Percentiles rank a stretch among this genome's conserved stretches.
Conservation (phyloP, 2,888 invertebrate genomes). For the Iselma pallidipennis region DNA sequence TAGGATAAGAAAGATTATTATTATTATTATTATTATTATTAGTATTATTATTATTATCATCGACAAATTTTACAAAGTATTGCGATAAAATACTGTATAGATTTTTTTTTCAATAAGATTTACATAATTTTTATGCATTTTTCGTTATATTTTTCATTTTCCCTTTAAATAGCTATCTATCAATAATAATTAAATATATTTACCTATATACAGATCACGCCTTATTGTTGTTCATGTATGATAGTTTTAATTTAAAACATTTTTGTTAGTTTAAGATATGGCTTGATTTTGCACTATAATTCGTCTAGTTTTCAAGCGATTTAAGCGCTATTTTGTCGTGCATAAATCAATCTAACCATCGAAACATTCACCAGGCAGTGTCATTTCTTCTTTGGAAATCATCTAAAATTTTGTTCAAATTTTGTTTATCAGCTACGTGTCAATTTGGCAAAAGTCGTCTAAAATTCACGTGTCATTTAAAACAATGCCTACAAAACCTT, state of each 20-base stretch:
- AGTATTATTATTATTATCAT: constrained; percentile 27
- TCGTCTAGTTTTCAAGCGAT: constrained; percentile 33
- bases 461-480: constrained; percentile 7
- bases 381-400: neutral
- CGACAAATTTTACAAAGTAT: constrained; percentile 29
- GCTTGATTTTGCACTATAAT: constrained; percentile 38
- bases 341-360: neutral
- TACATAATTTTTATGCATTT: too few relatives aligned
- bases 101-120: constrained; percentile 21
- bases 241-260: constrained; percentile 45
- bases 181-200: constrained; percentile 24
- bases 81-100: constrained; percentile 32
- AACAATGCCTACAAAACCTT: neutral
- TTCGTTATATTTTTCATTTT: neutral
- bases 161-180: constrained; percentile 1
- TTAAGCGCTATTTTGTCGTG: constrained; percentile 28
- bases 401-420: too few relatives aligned
- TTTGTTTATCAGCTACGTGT: too few relatives aligned
- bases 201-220: constrained; percentile 34
- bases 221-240: constrained; percentile 6
- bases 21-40: constrained; percentile 33
- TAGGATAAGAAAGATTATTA: constrained; percentile 27
- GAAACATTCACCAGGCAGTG: neutral
- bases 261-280: constrained; percentile 31
- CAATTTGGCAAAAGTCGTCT: too few relatives aligned